Percentiles rank a stretch among this genome's conserved stretches.
These are phyloP conservation scores for Gambelia wislizenii DNA, from an alignment of 2,797 vertebrate genomes.

Conservation along the genomic window DNA sequence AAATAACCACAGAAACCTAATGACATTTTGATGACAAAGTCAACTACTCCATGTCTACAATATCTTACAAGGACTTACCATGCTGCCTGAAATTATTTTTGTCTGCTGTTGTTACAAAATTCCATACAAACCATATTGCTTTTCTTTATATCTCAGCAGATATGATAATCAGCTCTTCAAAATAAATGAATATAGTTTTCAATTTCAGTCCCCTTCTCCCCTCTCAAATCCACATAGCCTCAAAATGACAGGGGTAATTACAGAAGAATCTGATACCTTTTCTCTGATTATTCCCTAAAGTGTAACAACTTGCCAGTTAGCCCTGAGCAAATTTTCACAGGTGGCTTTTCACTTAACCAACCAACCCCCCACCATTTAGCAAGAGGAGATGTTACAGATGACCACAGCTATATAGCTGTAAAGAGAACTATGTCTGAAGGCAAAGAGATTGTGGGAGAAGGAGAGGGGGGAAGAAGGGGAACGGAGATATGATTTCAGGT, in stretches of 20 bases:
- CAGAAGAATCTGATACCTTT: not conserved
- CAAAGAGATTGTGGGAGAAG: not conserved
- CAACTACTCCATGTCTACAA: too few relatives aligned
- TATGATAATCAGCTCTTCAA: not conserved
- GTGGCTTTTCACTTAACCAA: not conserved
- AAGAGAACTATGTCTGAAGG: not conserved
- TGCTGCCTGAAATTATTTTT: not conserved
- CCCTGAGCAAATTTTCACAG: not conserved
- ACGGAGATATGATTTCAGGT: not conserved
- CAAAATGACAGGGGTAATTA: not conserved
- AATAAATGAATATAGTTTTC: not conserved
- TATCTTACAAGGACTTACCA: rapidly evolving
- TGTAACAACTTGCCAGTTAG: rapidly evolving
- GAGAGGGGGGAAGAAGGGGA: too few relatives aligned
- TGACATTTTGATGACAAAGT: not conserved
- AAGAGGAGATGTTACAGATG: not conserved
- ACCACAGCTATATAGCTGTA: not conserved
- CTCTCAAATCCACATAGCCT: not conserved
- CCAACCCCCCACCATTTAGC: not conserved
- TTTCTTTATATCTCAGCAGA: not conserved
- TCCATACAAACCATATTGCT: rapidly evolving
- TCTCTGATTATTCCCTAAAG: rapidly evolving
- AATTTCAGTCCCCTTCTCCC: not conserved
- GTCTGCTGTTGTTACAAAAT: too few relatives aligned
- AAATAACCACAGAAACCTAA: not conserved